phyloP scores from a whole-genome alignment of 2,797 vertebrate species.

The Enteromius afrohamiltoni region DNA sequence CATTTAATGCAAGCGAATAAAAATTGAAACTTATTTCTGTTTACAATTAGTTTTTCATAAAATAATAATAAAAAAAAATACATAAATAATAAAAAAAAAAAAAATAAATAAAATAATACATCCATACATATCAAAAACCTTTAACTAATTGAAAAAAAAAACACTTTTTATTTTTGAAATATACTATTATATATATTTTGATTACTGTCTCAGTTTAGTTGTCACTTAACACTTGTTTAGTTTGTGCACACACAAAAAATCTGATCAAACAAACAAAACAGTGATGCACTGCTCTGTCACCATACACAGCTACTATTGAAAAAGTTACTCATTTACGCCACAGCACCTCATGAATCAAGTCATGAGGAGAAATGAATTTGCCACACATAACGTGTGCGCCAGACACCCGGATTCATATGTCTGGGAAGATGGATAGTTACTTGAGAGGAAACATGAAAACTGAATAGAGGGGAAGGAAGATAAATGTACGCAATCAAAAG shows the following conservation, averaged over 20 bases:
- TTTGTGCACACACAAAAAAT: neutral
- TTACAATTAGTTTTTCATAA: too few species aligned
- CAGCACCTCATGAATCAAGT: neutral
- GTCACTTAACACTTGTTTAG: too few species aligned
- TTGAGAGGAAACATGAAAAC: slow-evolving; percentile 43
- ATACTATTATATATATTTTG: neutral
- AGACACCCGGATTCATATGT: slow-evolving; percentile 34
- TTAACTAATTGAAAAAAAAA: neutral
- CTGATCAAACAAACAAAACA: neutral
- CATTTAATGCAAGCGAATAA: neutral
- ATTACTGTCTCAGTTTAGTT: neutral
- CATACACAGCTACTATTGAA: neutral
- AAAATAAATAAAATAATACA: too few species aligned
- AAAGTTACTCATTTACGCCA: neutral
- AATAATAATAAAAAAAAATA: neutral
- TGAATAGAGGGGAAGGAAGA: slow-evolving; percentile 43
- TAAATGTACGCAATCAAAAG: slow-evolving; percentile 48
- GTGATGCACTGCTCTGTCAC: neutral
- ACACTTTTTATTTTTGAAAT: neutral
- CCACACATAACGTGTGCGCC: slow-evolving; percentile 11
- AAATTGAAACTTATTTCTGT: neutral
- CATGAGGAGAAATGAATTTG: slow-evolving; percentile 7
- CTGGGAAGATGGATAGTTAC: slow-evolving; percentile 46
- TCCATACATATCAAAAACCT: neutral
- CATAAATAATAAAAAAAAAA: neutral